Evolutionary conservation across 2,113 vertebrate genomes (phyloP), one percentile per base, ranked within the genome.

Genomic region (Epinephelus lanceolatus): DNA sequence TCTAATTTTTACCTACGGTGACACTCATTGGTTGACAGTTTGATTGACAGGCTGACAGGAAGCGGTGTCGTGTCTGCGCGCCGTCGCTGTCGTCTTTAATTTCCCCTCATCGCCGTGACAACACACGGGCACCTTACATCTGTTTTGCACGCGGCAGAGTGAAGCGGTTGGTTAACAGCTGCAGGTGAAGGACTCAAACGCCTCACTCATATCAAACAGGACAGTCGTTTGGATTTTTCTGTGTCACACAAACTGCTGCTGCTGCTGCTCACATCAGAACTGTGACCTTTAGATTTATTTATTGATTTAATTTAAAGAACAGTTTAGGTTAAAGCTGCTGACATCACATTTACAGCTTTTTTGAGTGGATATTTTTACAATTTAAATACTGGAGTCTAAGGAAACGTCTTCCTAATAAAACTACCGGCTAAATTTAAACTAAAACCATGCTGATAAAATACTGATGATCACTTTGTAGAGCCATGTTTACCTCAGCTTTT

Each of bases 1-100:
- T 86, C 82, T 81, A 61, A 81, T 56, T 81, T 75, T 52, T 71
- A 79, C 85, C 91, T 79, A 53, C 73, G 62, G 27, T 84, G 89
- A 86, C 86, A 87, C 80, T 82, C 70, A 82, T 88, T 82, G 81
- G 85, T 21, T 81, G 87, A 86, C 91, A 90, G 71, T 11, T 84
- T 91, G 92, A 93, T 86, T 86, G 92, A 90, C 88, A 12, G 81
- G 75, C 78, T 88, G 84, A 87, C 92, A 81, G 86, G 86, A 90
- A 84, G 77, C 37, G 25, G 53, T 69, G 90, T 79, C 60, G 52
- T 53, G 69, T 69, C 75, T 8, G 71, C 13, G 59, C 77, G 45
- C 67, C 52, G 66, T 71, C 14, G 52, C 86, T 93, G 90, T 92
- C 92, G 33, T 79, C 86, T 92, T 91, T 90, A 86, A 93, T 93